phyloP scores from a whole-genome alignment of 2,113 vertebrate species.

The Elachura formosa region DNA sequence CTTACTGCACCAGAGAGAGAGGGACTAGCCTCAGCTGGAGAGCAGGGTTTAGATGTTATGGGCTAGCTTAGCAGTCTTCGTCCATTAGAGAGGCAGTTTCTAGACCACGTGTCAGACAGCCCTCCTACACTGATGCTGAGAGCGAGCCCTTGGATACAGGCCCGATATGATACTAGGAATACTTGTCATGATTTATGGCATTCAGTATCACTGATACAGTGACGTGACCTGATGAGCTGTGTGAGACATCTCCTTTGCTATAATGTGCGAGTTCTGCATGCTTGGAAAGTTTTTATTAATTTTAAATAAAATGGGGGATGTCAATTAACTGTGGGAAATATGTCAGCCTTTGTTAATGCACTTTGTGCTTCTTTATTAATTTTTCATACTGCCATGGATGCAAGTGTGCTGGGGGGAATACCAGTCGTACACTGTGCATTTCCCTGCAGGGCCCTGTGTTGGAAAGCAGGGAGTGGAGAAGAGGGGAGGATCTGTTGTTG shows the following conservation, averaged over 20 bases:
- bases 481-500: neutral
- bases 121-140: neutral
- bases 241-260: neutral
- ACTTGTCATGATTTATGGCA: neutral
- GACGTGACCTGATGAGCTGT: neutral
- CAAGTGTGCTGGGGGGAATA: neutral
- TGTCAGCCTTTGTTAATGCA: neutral
- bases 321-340: neutral
- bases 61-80: neutral
- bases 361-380: neutral
- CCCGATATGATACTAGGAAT: neutral
- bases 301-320: neutral
- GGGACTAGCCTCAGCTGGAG: rapidly evolving
- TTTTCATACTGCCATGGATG: neutral
- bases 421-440: neutral
- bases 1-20: neutral
- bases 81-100: neutral
- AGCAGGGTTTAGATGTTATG: neutral
- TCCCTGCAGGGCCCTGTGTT: neutral
- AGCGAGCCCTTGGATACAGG: neutral
- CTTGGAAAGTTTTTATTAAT: neutral
- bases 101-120: neutral
- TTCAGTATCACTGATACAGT: neutral
- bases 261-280: neutral
- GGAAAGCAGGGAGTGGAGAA: neutral